A percentile compares a stretch with the other conserved stretches of the same genome.
Evolutionary conservation across 2,888 invertebrate species (phyloP).

Genomic region (Calameuta pallipes): DNA sequence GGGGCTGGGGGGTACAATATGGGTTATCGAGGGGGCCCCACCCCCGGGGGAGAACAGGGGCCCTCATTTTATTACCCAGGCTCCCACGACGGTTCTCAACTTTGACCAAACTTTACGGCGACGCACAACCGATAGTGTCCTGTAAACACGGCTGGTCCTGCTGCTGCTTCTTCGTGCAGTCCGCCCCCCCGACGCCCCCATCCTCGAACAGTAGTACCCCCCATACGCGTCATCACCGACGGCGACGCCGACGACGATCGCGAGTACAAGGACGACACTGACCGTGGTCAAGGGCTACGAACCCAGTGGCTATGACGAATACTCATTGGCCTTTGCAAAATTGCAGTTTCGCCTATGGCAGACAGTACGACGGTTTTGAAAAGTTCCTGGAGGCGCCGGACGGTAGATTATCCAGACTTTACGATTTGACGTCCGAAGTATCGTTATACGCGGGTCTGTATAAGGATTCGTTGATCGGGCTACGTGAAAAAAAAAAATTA

Average conservation of each 20-base stretch:
- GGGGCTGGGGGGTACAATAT: constrained; percentile 28
- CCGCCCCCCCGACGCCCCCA: not conserved
- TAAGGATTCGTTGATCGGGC: not conserved
- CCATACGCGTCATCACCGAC: not conserved
- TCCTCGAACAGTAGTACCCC: not conserved
- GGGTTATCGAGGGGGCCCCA: constrained; percentile 54
- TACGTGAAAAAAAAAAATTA: not conserved
- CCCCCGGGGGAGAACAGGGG: constrained; percentile 62
- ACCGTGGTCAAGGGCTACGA: constrained; percentile 3
- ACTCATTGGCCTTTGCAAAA: not conserved
- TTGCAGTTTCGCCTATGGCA: not conserved
- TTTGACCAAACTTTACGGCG: constrained; percentile 31
- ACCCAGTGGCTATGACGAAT: not conserved
- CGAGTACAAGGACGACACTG: constrained; percentile 1
- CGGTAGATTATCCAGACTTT: not conserved
- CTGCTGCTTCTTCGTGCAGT: not conserved
- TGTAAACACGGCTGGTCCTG: constrained; percentile 14
- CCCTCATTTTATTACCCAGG: constrained; percentile 66
- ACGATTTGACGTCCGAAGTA: not conserved
- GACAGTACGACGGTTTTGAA: not conserved
- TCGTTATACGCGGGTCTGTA: not conserved
- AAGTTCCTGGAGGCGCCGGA: not conserved
- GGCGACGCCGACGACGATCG: not conserved
- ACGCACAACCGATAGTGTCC: not conserved
- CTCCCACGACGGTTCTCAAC: constrained; percentile 62